A percentile compares a stretch with the other conserved stretches of the same genome.
phyloP scores from a whole-genome alignment of 2,113 vertebrate genomes.

The Notothenia rossii region DNA sequence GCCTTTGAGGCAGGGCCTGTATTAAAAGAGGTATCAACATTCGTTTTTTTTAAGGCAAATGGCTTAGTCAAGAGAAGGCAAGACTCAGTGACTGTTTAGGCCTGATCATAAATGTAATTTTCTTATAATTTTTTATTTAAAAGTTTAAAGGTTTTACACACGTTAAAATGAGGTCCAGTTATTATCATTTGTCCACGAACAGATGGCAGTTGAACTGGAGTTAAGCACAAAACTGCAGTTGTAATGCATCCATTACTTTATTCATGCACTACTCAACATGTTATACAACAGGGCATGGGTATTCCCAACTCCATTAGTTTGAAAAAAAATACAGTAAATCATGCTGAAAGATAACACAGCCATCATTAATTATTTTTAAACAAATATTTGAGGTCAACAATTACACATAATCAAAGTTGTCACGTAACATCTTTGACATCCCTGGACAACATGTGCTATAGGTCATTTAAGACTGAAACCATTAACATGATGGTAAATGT shows the following conservation, averaged over 20 bases:
- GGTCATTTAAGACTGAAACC: constrained; percentile 53
- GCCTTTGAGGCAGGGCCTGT: neutral
- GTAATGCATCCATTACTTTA: constrained; percentile 53
- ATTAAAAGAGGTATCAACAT: neutral
- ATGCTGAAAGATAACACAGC: constrained; percentile 79
- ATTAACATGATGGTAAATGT: constrained; percentile 41
- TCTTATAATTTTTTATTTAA: neutral
- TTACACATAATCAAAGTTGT: constrained; percentile 55
- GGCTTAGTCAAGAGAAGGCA: neutral
- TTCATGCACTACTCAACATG: constrained; percentile 66
- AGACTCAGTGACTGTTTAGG: neutral
- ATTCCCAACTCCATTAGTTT: constrained; percentile 40
- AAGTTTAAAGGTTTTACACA: too few relatives aligned
- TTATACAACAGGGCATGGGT: constrained; percentile 41
- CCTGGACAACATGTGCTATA: constrained; percentile 36
- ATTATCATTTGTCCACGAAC: neutral
- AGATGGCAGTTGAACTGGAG: neutral
- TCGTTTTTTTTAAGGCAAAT: neutral
- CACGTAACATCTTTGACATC: constrained; percentile 38
- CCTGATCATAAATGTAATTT: neutral
- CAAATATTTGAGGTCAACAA: constrained; percentile 69
- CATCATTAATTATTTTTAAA: constrained; percentile 77
- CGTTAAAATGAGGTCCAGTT: neutral
- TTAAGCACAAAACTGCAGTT: neutral
- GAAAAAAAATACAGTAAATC: constrained; percentile 42